Evolutionary conservation across 2,888 invertebrate genomes (phyloP).

Genomic region (Hofmannophila pseudospretella): DNA sequence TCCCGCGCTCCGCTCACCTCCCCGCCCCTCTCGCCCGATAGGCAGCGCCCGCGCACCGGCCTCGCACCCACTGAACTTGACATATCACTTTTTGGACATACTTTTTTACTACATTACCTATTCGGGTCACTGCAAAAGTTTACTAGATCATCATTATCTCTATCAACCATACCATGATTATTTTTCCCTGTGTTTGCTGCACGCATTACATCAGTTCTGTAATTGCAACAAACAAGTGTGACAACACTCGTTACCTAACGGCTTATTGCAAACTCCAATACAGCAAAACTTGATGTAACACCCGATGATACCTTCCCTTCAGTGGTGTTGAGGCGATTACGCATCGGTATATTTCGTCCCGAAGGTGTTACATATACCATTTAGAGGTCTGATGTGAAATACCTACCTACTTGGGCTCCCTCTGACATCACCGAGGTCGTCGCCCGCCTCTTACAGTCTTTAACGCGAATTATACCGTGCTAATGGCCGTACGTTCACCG

Average conservation of each 20-base stretch:
- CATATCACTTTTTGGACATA: conserved; percentile 59
- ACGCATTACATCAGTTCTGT: conserved; percentile 52
- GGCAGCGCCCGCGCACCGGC: conserved; percentile 49
- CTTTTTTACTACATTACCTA: conserved; percentile 38
- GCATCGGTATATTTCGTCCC: conserved; percentile 47
- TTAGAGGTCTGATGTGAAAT: conserved; percentile 34
- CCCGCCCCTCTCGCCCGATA: conserved; percentile 21
- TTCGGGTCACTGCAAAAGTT: conserved; percentile 33
- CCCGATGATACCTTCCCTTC: conserved; percentile 34
- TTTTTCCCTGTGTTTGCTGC: conserved; percentile 23
- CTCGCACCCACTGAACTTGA: conserved; percentile 70
- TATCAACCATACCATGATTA: conserved; percentile 5
- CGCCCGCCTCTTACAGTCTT: conserved; percentile 30
- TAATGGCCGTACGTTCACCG: conserved; percentile 73
- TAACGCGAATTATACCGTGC: conserved; percentile 62
- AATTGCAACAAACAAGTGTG: conserved; percentile 65
- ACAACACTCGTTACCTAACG: conserved; percentile 68
- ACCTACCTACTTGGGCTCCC: conserved; percentile 33
- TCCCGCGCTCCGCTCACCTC: conserved; percentile 22
- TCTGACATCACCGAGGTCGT: conserved; percentile 64
- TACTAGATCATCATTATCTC: conserved; percentile 4
- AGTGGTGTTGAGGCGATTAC: conserved; percentile 31
- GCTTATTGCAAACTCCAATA: conserved; percentile 47
- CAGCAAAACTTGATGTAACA: conserved; percentile 54
- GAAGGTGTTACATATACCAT: conserved; percentile 46